Base-by-base conservation (phyloP, 1,140 invertebrate species). In the Drosophila neocordata region DNA sequence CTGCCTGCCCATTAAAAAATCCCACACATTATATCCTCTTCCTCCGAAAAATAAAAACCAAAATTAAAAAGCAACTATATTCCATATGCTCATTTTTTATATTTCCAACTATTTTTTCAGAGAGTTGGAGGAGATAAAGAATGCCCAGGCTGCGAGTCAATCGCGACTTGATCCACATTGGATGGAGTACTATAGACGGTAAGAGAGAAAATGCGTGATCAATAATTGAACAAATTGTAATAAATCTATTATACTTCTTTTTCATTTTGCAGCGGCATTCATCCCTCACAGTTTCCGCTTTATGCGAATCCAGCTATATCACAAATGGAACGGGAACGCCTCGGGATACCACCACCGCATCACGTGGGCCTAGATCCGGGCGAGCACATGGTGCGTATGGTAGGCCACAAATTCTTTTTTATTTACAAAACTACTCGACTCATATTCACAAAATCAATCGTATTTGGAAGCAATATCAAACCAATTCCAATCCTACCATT, bases 131-230 rank as follows among this genome's bases (percentile, higher is more conserved):
- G 95, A 97, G 82, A 93, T 97, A 38, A 94, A 97, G 91, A 97
- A 97, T 91, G 93, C 81, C 87, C 94, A 91, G 87, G 94, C 92
- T 22, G 91, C 89, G 12, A 92, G 92, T 64, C 93, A 93, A 51
- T 93, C 95, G 72, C 93, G 96, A 2, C 93, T 98, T 55, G 97
- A 98, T 92, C 96, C 96, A 0, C 97, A 98, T 90, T 98, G 97
- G 97, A 91, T 98, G 57, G 98, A 98, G 85, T 94, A 97, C 81
- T 97, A 97, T 85, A 93, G 97, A 75, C 94, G 97, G 73, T 91
- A 92, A 27, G 72, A n/a, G n/a, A n/a, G n/a, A n/a, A n/a, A n/a
- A n/a, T n/a, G n/a, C n/a, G n/a, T n/a, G n/a, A n/a, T n/a, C n/a
- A n/a, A n/a, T n/a, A n/a, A n/a, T n/a, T n/a, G n/a, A n/a, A n/a